Base-by-base conservation (phyloP, 2,113 vertebrate genomes). In the Triplophysa dalaica region DNA sequence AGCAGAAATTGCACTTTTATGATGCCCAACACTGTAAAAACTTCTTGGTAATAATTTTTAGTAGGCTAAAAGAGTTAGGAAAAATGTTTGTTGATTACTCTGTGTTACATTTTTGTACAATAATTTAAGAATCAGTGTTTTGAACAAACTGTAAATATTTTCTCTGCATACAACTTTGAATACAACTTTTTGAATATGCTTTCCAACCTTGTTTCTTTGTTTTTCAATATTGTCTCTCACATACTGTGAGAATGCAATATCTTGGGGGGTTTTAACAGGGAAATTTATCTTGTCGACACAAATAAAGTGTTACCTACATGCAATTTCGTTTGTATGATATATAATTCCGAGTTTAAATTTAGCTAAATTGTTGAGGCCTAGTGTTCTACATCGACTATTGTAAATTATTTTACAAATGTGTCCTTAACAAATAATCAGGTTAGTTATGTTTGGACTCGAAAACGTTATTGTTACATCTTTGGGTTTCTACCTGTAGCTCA, bases 61-160 rank as follows among this genome's bases (percentile, higher is more conserved):
- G 6, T 38, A 7, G 33, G 33, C 33, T 38, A 38, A 38, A 5
- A 33, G 33, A 62, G 69, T 17, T 76, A 72, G 66, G 22, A 33
- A 82, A 69, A 41, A 33, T 81, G 52, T 75, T 69, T 81, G 26
- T 70, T 38, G 45, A 69, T 21, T 78, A 63, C 7, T 68, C n/a
- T 75, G 65, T 62, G 8, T 64, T 67, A 67, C 58, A 73, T 82
- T 85, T 87, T 83, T 85, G 80, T 86, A 86, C 48, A 82, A 70
- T 75, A 68, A 24, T 17, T 62, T 41, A 29, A 29, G 26, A 50
- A 22, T 68, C 26, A 62, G 64, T 76, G 43, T 84, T 48, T 24
- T 78, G 26, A 78, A 54, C 61, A 68, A 45, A 76, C 73, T 85
- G 82, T 76, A 85, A 73, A 84, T 80, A 82, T 43, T 24, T 77